These are phyloP conservation scores for Mythimna lalbum DNA, from an alignment of 2,888 invertebrate species.

Conservation along the genomic window DNA sequence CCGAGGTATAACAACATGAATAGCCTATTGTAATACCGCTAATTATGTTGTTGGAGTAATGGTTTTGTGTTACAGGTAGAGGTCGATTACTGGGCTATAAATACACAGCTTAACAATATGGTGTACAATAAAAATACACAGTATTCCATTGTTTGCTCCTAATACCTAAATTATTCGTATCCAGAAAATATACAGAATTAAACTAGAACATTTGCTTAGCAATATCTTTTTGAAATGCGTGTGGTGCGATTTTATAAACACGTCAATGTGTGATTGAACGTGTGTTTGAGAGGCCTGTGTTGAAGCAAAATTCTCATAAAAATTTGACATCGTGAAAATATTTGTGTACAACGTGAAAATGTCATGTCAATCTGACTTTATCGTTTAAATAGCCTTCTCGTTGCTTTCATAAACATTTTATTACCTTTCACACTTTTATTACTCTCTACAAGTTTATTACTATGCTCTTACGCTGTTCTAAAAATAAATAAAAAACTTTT, in stretches of 20 bases:
- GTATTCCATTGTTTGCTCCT: no score
- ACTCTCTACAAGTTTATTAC: constrained; percentile 9
- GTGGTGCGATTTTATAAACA: no score
- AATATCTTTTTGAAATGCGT: no score
- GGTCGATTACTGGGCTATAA: neutral
- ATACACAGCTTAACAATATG: neutral
- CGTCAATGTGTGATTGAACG: no score
- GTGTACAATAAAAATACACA: no score
- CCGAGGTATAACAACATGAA: constrained; percentile 21
- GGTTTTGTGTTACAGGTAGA: neutral
- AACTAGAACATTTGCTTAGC: no score
- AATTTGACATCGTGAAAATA: constrained; percentile 10
- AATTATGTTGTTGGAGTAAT: constrained; percentile 5
- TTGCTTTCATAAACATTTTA: constrained; percentile 24
- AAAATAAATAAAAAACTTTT: constrained; percentile 12
- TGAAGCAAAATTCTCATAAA: constrained; percentile 5
- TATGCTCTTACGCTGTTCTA: neutral
- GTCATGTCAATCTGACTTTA: constrained; percentile 25
- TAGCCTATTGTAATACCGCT: constrained; percentile 21
- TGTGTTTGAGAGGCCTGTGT: neutral
- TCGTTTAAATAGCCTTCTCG: constrained; percentile 6
- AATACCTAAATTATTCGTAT: no score
- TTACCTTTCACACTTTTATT: constrained; percentile 22
- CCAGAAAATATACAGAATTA: no score
- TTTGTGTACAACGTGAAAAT: constrained; percentile 15